A percentile compares a stretch with the other conserved stretches of the same genome.
phyloP scores from a whole-genome alignment of 2,888 invertebrate species.

The Limenitis camilla region DNA sequence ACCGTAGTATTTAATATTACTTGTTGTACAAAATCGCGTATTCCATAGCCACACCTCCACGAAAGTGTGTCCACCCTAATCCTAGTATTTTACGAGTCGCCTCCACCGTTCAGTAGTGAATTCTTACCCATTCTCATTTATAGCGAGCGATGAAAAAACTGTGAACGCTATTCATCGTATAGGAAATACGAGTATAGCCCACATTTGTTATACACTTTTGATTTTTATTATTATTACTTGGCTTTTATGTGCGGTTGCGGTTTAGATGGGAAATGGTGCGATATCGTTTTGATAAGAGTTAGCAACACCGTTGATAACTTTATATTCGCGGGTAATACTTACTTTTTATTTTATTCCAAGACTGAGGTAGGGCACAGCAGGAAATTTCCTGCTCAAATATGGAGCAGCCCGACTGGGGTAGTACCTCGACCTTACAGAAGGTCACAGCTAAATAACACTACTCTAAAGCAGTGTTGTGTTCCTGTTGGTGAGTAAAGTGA shows the following conservation, averaged over 20 bases:
- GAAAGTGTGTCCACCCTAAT: slow-evolving; percentile 53
- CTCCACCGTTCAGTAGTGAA: slow-evolving; percentile 53
- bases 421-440: too few species aligned
- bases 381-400: too few species aligned
- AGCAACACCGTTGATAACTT: too few species aligned
- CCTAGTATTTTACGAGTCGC: slow-evolving; percentile 62
- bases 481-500: too few species aligned
- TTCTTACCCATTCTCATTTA: slow-evolving; percentile 59
- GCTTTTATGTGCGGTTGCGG: slow-evolving; percentile 12
- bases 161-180: slow-evolving; percentile 27
- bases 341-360: too few species aligned
- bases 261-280: not conserved
- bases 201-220: slow-evolving; percentile 23
- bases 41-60: slow-evolving; percentile 30
- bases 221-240: slow-evolving; percentile 24
- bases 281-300: too few species aligned
- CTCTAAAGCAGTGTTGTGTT: too few species aligned
- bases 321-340: too few species aligned
- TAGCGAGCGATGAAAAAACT: slow-evolving; percentile 32
- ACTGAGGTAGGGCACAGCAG: too few species aligned
- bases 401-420: too few species aligned
- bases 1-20: slow-evolving; percentile 39
- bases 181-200: slow-evolving; percentile 22
- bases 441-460: too few species aligned
- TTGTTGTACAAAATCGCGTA: slow-evolving; percentile 6